Evolutionary conservation across 1,140 invertebrate genomes (phyloP).

Genomic region (Drosophila kanapiae): DNA sequence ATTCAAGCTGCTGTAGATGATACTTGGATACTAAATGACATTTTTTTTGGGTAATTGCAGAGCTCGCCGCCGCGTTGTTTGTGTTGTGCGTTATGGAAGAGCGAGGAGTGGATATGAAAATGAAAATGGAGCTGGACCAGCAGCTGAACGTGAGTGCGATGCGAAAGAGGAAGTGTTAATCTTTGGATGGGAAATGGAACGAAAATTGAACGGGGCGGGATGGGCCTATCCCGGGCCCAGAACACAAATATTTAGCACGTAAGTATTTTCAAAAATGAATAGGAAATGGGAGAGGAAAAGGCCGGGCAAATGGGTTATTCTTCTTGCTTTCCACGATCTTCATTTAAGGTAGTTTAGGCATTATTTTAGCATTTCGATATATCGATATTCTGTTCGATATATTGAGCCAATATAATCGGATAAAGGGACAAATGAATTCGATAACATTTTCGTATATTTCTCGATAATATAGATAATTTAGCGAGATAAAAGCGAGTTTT

Average conservation of each 20-base stretch:
- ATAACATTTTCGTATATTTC: no score
- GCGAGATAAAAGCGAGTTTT: no score
- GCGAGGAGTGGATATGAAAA: constrained; percentile 23
- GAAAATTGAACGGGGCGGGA: neutral
- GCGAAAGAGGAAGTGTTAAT: neutral
- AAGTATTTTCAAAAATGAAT: neutral
- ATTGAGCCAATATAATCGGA: no score
- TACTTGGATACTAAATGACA: neutral
- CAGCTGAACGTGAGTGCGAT: constrained; percentile 4
- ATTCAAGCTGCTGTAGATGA: constrained; percentile 5
- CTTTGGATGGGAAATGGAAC: constrained; percentile 2
- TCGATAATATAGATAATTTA: no score
- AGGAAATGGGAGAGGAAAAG: neutral
- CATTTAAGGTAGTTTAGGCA: no score
- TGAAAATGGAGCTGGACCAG: constrained; percentile 15
- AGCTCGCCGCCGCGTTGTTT: constrained; percentile 32
- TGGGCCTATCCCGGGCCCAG: constrained; percentile 3
- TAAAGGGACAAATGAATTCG: no score
- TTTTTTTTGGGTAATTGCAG: constrained; percentile 6
- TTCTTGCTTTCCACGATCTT: neutral
- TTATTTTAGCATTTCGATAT: no score
- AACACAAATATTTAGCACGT: constrained; percentile 13
- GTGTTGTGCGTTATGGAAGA: constrained; percentile 44
- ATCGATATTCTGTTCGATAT: no score
- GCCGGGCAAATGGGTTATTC: neutral